Conservation (phyloP, 2,797 vertebrate species). For the Lophotriccus pileatus region DNA sequence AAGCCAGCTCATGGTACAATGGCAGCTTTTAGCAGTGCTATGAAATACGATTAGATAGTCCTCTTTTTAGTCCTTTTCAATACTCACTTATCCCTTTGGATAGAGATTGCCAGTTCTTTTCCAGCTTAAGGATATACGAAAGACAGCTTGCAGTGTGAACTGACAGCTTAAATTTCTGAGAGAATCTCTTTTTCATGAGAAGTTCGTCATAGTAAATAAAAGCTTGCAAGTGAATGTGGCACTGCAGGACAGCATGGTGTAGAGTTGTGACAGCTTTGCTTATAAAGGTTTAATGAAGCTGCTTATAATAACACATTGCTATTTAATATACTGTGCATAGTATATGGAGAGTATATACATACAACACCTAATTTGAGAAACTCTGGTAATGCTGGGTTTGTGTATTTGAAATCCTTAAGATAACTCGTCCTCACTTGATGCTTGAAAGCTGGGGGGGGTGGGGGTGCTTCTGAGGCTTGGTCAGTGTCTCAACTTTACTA, state of each 20-base stretch:
- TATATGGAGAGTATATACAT: background rate
- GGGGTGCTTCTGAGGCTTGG: background rate
- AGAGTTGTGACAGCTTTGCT: background rate
- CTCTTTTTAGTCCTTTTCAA: background rate
- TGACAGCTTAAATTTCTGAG: background rate
- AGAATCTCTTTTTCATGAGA: background rate
- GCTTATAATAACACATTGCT: background rate
- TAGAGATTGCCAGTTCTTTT: background rate
- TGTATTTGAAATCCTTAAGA: background rate
- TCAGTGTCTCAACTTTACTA: background rate
- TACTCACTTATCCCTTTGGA: background rate
- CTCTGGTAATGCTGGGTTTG: background rate
- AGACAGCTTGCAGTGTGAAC: background rate
- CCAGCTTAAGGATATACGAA: background rate
- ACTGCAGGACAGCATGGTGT: background rate
- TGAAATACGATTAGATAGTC: rapidly evolving
- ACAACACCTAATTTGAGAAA: background rate
- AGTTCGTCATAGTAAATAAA: background rate
- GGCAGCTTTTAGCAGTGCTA: background rate
- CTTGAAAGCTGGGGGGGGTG: background rate
- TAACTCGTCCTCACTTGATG: background rate
- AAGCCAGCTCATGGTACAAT: background rate
- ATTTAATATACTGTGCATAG: background rate
- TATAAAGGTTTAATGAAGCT: background rate
- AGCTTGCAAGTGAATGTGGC: background rate